Conservation (phyloP, 2,888 invertebrate species). For the Augochlorella aurata region DNA sequence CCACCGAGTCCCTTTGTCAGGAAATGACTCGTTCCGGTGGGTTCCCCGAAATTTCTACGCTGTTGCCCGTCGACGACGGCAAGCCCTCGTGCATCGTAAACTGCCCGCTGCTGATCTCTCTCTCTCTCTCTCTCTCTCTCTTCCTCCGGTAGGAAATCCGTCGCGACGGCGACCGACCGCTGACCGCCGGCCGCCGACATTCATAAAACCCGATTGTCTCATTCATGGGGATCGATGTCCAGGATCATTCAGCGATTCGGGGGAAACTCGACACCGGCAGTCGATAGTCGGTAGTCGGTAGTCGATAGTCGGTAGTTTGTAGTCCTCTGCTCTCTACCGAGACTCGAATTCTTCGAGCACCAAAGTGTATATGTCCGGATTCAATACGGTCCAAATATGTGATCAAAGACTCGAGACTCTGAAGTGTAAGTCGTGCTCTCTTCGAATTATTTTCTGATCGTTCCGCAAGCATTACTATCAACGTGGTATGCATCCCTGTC, state of each 20-base stretch:
- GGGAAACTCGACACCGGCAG: background rate
- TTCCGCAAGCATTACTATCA: no score
- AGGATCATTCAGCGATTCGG: background rate
- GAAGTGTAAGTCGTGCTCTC: no score
- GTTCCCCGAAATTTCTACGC: slow-evolving; percentile 54
- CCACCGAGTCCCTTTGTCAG: slow-evolving; percentile 36
- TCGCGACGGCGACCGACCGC: background rate
- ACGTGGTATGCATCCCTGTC: background rate
- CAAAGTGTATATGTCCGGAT: background rate
- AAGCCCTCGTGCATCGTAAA: slow-evolving; percentile 28
- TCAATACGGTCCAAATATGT: background rate
- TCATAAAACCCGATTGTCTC: slow-evolving; percentile 32
- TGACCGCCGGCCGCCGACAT: background rate
- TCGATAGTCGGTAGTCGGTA: background rate
- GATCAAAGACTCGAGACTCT: background rate
- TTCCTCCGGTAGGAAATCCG: slow-evolving; percentile 1
- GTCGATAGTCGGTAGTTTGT: background rate
- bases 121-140: no score
- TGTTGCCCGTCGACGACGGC: background rate
- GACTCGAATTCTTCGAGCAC: background rate
- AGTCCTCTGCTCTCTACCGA: background rate
- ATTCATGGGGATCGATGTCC: background rate
- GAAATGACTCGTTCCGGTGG: slow-evolving; percentile 37
- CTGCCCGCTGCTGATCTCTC: background rate
- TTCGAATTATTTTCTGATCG: no score